Conservation (phyloP, 1,140 invertebrate species). For the Camponotus pennsylvanicus region DNA sequence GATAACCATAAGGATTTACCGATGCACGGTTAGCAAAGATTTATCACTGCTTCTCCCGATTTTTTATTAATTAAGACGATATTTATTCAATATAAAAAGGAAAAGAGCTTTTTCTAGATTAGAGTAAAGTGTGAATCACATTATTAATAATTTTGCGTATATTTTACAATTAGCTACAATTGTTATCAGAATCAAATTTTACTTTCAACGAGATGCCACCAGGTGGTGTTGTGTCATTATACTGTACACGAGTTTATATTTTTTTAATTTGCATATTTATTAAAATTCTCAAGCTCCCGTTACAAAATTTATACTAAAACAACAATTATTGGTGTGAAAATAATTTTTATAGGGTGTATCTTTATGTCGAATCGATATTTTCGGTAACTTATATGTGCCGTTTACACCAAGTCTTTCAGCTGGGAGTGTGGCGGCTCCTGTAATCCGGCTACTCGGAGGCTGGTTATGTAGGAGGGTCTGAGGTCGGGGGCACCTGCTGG, state of each 20-base stretch:
- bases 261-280: background rate
- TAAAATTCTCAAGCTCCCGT: background rate
- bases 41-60: too few species aligned
- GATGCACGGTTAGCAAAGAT: background rate
- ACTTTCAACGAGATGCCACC: background rate
- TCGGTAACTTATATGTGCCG: constrained; percentile 54
- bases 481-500: constrained; percentile 92
- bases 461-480: constrained; percentile 93
- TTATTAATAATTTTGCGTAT: too few species aligned
- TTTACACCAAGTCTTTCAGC: constrained; percentile 85
- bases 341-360: background rate
- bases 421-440: constrained; percentile 96
- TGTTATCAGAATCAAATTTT: background rate
- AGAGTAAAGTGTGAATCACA: too few species aligned
- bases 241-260: background rate
- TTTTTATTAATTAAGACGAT: too few species aligned
- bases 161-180: too few species aligned
- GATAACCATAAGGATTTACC: background rate
- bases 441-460: constrained; percentile 98
- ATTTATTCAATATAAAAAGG: too few species aligned
- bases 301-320: background rate
- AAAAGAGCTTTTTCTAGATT: too few species aligned
- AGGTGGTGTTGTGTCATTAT: background rate
- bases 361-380: background rate
- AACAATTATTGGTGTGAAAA: background rate